Evolutionary conservation across 1,140 invertebrate species (phyloP), one percentile per base, ranked within the genome.

Genomic region (Melipona quadrifasciata): DNA sequence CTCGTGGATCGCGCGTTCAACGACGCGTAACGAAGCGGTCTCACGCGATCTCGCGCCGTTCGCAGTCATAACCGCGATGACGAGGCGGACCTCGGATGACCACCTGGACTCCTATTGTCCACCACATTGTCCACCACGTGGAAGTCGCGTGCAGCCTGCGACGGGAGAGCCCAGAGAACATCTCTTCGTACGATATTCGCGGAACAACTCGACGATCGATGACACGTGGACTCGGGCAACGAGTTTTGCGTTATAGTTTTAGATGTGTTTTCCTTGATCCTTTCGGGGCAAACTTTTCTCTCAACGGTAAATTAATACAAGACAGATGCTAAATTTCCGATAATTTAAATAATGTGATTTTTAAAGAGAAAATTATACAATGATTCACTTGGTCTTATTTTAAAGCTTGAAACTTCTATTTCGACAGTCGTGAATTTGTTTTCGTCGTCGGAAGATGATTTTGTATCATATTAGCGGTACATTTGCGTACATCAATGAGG

Each of bases 61-160:
- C 53, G 19, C 34, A 53, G n/a, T 76, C 65, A 5, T 75, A 57
- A 76, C 27, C 21, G 72, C 39, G 31, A 21, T n/a, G 27, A 80
- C 21, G 16, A 58, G 34, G 68, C 55, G n/a, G 21, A 73, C 31
- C 39, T 51, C 21, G 39, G n/a, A 21, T 47, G 53, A 4, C 31
- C 31, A 47, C 24, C n/a, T 24, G 24, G 24, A 12, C 47, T 74
- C 4, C 5, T n/a, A 34, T 76, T 58, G 74, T 58, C 39, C 74
- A 47, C 39, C 39, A 8, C 39, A n/a, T 8, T 11, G 57, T 67
- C 31, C 31, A 31, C 31, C 31, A 24, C 31, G 80, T 78, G 61
- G 51, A 65, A 70, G 65, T 79, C 75, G 82, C 67, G 53, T 61
- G 82, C 82, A 83, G 75, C 82, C 82, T 78, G 82, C 74, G 68